phyloP scores from a whole-genome alignment of 1,140 invertebrate species.

The Platorchestia sp. region DNA sequence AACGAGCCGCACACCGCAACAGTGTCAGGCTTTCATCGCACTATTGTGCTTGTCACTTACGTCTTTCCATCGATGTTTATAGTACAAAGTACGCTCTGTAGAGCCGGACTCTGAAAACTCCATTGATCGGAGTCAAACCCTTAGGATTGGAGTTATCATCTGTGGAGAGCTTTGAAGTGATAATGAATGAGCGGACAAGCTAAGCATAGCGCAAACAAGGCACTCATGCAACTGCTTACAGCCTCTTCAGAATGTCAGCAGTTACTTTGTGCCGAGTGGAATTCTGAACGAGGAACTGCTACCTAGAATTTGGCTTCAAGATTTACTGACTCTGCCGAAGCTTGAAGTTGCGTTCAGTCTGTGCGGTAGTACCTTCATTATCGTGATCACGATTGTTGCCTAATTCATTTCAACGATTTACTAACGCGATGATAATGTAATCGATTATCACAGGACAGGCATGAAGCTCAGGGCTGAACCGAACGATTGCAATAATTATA shows the following conservation, averaged over 20 bases:
- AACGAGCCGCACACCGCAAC: neutral
- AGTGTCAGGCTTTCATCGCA: neutral
- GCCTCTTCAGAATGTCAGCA: neutral
- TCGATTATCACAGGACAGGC: neutral
- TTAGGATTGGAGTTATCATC: neutral
- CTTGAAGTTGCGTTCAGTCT: neutral
- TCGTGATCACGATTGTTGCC: neutral
- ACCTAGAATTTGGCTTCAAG: neutral
- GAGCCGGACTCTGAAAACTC: neutral
- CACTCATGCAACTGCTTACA: constrained; percentile 1
- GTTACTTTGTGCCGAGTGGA: neutral
- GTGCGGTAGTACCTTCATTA: neutral
- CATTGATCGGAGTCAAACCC: neutral
- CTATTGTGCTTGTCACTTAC: neutral
- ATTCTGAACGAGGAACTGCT: neutral
- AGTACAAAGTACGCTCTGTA: neutral
- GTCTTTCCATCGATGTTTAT: constrained; percentile 1
- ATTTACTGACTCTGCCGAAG: neutral
- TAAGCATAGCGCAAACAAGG: constrained; percentile 10
- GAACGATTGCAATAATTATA: neutral
- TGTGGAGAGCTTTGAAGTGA: neutral
- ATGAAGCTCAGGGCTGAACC: neutral
- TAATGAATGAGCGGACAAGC: neutral
- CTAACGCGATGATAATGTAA: neutral
- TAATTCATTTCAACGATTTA: neutral